Conservation (phyloP, 2,113 vertebrate species). For the Chrysochloris asiatica region DNA sequence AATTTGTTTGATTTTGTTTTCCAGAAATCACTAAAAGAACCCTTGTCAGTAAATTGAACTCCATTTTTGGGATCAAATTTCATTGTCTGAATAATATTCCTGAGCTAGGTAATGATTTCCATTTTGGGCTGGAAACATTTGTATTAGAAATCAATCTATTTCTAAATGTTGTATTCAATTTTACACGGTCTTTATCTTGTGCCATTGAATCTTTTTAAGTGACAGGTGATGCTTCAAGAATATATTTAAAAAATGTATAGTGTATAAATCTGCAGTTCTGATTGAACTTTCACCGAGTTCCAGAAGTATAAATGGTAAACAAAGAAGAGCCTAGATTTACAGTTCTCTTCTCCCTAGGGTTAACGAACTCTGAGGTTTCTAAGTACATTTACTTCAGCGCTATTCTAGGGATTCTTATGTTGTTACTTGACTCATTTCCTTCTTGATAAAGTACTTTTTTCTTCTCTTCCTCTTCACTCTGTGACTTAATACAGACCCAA, state of each 20-base stretch:
- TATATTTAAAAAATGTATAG: background rate
- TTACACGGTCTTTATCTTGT: slow-evolving; percentile 13
- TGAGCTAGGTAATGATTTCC: background rate
- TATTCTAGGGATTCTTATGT: slow-evolving; percentile 30
- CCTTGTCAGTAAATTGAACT: slow-evolving; percentile 18
- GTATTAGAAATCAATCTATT: slow-evolving; percentile 27
- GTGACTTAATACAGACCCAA: slow-evolving; percentile 21
- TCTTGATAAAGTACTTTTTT: slow-evolving; percentile 37
- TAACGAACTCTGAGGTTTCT: slow-evolving; percentile 2
- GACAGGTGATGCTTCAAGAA: background rate
- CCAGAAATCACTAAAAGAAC: slow-evolving; percentile 15
- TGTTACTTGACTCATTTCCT: slow-evolving; percentile 48
- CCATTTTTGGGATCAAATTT: background rate
- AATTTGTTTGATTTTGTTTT: slow-evolving; percentile 51
- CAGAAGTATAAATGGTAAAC: slow-evolving; percentile 3
- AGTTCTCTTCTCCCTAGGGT: background rate
- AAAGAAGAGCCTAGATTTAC: background rate
- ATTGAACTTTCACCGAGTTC: slow-evolving; percentile 14
- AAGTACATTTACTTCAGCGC: background rate
- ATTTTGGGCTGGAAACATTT: background rate
- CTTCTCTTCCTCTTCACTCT: slow-evolving; percentile 37
- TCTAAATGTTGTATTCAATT: slow-evolving; percentile 26
- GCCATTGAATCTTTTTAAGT: slow-evolving; percentile 1
- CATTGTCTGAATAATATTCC: slow-evolving; percentile 21
- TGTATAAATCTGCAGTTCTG: slow-evolving; percentile 7